Evolutionary conservation across 1,140 invertebrate species (phyloP), one percentile per base, ranked within the genome.

Genomic region (Drosophila cardini): DNA sequence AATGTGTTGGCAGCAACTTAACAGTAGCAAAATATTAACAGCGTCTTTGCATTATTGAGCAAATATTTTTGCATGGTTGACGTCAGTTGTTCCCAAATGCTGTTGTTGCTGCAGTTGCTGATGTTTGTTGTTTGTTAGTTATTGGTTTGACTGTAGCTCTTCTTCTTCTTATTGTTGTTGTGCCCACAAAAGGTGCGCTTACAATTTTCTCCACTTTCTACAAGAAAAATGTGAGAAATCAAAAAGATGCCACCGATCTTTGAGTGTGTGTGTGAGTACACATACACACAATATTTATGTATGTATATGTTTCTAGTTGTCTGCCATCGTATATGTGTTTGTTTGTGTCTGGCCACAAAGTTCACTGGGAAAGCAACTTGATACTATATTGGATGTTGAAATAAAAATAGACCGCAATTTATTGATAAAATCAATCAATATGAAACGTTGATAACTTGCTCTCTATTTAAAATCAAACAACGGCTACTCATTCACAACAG

Each of bases 211-310:
- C 76, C 84, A 89, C 83, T 87, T 87, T 87, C 83, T 87, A 89
- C 83, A 72, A 83, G 84, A 87, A 75, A 87, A 83, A 87, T 87
- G 83, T 87, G 83, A 87, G 83, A 87, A 89, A 87, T 89, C 84
- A 87, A 87, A 85, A 89, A 83, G 84, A 89, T 87, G 83, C 83
- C 79, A 87, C 78, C 76, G 72, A 76, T 67, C 64, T 78, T 64
- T 78, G 64, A n/a, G n/a, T 70, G 57, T 46, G 38, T 72, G 67
- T 76, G 52, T 62, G 43, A 16, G 42, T 56, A 15, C 52, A 6
- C 63, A 26, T 13, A 15, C n/a, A n/a, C n/a, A n/a, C n/a, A n/a
- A n/a, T 55, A 30, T 34, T 15, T 55, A 36, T 43, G 18, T 42
- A 13, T 50, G 30, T 73, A 26, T 53, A 3, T 61, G 15, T 58